Conservation (phyloP, 2,797 vertebrate species). For the Notoglanidium macrostoma region DNA sequence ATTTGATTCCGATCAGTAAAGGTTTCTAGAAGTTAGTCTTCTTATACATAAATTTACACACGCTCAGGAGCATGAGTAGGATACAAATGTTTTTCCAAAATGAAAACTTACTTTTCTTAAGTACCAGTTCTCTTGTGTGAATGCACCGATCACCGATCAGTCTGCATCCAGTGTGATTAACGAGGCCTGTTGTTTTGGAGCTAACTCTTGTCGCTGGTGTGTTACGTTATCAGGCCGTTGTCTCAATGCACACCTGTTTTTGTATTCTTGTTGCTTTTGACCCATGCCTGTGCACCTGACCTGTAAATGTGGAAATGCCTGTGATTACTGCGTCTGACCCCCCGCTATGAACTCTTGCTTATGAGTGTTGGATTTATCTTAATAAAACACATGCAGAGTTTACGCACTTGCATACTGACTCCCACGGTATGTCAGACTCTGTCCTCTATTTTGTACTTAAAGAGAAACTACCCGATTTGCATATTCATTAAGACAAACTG, state of each 20-base stretch:
- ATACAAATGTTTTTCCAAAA: not conserved
- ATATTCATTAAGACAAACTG: not conserved
- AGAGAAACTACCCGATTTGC: not conserved
- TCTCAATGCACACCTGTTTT: not conserved
- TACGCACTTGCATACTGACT: not conserved
- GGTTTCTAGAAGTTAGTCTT: not conserved
- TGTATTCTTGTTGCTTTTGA: not conserved
- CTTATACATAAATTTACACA: not conserved
- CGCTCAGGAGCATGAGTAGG: not conserved
- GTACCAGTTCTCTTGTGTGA: not conserved
- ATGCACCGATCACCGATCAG: not conserved
- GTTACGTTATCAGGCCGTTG: not conserved
- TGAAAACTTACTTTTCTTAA: not conserved
- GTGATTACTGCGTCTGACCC: not conserved
- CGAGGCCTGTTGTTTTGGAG: not conserved
- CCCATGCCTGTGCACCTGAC: not conserved
- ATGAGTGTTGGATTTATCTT: not conserved
- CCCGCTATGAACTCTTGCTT: not conserved
- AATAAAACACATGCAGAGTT: not conserved
- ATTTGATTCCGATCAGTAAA: not conserved
- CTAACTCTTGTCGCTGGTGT: not conserved
- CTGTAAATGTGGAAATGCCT: not conserved
- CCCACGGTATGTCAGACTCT: not conserved
- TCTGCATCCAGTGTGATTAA: not conserved
- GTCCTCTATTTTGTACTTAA: not conserved